These are phyloP conservation scores for Mustela nigripes DNA, from an alignment of 2,113 vertebrate genomes.

Conservation along the genomic window DNA sequence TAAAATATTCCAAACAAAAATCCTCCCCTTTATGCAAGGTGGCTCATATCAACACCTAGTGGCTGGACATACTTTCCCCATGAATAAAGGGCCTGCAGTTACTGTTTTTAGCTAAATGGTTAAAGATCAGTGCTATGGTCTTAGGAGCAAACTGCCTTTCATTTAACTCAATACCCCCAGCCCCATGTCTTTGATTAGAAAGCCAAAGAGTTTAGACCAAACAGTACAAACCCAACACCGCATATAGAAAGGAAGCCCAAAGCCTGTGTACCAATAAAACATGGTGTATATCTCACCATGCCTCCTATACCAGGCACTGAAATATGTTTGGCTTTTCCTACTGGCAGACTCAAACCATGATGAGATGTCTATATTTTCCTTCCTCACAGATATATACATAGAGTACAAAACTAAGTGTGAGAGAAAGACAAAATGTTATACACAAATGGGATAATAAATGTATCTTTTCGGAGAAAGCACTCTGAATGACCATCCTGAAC, in stretches of 20 bases:
- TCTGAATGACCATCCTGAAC: background rate
- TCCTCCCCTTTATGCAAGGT: background rate
- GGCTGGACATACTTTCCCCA: background rate
- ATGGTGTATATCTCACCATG: background rate
- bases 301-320: background rate
- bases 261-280: background rate
- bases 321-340: background rate
- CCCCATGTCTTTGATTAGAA: background rate
- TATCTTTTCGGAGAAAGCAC: background rate
- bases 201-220: background rate
- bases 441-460: background rate
- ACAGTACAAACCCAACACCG: background rate
- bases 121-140: background rate
- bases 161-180: background rate
- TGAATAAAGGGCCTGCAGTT: background rate
- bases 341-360: background rate
- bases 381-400: background rate
- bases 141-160: background rate
- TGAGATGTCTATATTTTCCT: background rate
- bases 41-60: background rate
- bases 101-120: background rate
- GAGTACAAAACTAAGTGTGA: background rate
- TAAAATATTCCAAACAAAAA: constrained; percentile 19
- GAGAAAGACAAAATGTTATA: background rate
- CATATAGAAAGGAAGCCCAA: background rate